Percentiles rank a stretch among this genome's conserved stretches.
Conservation (phyloP, 2,888 invertebrate species). For the Sinodicranocentrus sp. region DNA sequence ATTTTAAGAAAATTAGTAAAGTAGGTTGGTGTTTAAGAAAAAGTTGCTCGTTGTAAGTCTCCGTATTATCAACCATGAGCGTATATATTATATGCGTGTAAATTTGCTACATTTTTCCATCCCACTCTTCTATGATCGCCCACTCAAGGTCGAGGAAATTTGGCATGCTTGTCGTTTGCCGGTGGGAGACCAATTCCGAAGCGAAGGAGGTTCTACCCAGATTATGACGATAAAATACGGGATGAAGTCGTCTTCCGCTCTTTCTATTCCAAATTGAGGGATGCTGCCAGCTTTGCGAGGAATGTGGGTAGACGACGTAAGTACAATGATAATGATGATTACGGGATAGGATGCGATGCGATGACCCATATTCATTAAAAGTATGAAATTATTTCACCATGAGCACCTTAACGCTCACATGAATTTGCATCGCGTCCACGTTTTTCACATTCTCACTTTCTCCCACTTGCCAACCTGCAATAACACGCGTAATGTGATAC, state of each 20-base stretch:
- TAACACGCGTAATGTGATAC: not conserved
- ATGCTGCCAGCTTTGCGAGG: constrained; percentile 80
- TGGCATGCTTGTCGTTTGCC: constrained; percentile 91
- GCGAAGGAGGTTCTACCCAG: constrained; percentile 84
- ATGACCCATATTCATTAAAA: constrained; percentile 24
- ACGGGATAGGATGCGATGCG: not conserved
- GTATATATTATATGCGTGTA: too few relatives aligned
- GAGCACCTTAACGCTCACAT: not conserved
- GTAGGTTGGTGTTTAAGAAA: not conserved
- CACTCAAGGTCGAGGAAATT: constrained; percentile 86
- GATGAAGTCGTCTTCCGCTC: constrained; percentile 92
- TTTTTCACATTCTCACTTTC: not conserved
- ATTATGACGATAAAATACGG: constrained; percentile 85
- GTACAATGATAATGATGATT: constrained; percentile 28
- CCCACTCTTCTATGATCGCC: constrained; percentile 39
- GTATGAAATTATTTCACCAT: constrained; percentile 9
- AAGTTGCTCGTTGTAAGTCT: too few relatives aligned
- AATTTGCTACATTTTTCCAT: not conserved
- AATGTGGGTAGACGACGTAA: constrained; percentile 52
- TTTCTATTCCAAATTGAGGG: constrained; percentile 90
- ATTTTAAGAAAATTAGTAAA: constrained; percentile 9
- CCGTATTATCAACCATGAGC: not conserved
- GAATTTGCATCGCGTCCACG: constrained; percentile 3
- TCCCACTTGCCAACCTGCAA: not conserved
- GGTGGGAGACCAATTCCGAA: constrained; percentile 88